Evolutionary conservation across 2,888 invertebrate genomes (phyloP), one percentile per base, ranked within the genome.

Genomic region (Brachynemurus nebulosus): DNA sequence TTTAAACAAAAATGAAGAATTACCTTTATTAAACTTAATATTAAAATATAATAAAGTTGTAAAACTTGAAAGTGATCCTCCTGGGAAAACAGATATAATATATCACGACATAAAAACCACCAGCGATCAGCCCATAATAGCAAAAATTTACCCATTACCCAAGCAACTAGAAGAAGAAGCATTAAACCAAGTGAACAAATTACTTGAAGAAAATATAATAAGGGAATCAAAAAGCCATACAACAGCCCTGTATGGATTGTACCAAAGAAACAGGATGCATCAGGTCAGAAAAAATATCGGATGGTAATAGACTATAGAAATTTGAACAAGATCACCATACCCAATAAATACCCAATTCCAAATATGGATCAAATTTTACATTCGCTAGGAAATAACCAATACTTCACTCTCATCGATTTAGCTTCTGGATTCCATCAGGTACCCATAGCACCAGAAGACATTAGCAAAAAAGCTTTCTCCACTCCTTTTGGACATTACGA

Each of bases 401-500:
- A 20, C 2, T 38, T 38, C n/a, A 12, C 20, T 2, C 19, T 21
- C 8, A 5, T 20, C 3, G 38, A 38, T n/a, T 14, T 38, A 14
- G 38, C 21, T 6, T 20, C 20, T 5, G 38, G 38, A 7, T 38
- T 20, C 21, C 38, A 38, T 11, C 38, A 38, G 14, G 21, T 38
- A 17, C 3, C 2, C 11, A 20, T 49, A 6, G 40, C 33, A 11
- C n/a, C 8, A 35, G 40, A 40, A 9, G 40, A 48, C 25, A 34
- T 12, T 4, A 7, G 9, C 3, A 49, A 50, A 36, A 52, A 50
- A 6, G 50, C 47, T 18, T 52, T 52, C 17, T 38, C 44, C 2
- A 47, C 45, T 1, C 35, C 39, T 8, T 14, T 34, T 7, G 48
- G 48, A 5, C 52, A 53, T 36, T 54, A 44, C 18, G 44, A 52